Evolutionary conservation across 2,113 vertebrate genomes (phyloP), one percentile per base, ranked within the genome.

Genomic region (human (Homo sapiens)): DNA sequence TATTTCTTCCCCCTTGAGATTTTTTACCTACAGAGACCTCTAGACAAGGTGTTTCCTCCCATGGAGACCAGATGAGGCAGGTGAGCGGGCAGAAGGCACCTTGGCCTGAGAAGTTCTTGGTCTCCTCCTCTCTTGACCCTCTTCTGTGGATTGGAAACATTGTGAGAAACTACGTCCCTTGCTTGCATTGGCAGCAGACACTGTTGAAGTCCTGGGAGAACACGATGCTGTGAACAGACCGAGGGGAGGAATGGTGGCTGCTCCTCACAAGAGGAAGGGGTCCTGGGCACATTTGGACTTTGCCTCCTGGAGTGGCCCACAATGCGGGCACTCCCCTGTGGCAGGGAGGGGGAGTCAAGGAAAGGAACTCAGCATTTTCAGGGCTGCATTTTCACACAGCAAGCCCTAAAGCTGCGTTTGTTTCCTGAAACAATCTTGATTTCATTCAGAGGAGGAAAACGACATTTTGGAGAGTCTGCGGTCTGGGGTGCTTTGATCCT

Each of bases 241-340:
- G 25, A 79, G 32, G 52, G 12, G 43, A 38, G 16, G 12, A n/a
- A 9, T 14, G 22, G 3, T 2, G 13, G 66, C 61, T 32, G 25
- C 50, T 83, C 32, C 18, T 89, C 30, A 7, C 85, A 59, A 4
- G 10, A 35, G 22, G 38, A 50, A 66, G 59, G 55, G n/a, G 59
- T 45, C 1, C 0, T 7, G 8, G 38, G n/a, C 13, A 11, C 72
- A 4, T 45, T 43, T 75, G 3, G 18, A n/a, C 11, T 68, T 64
- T 30, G 18, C 45, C 27, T 12, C 35, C 14, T 50, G 5, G 2
- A 4, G 3, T 25, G n/a, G 40, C 14, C 75, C 13, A 0, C 32
- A 25, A 25, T 13, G 0, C 0, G 2, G 35, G 32, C 11, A 5
- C n/a, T 64, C 14, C 40, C 2, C 43, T 32, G 5, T 0, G 57